Evolutionary conservation across 2,888 invertebrate genomes (phyloP).

Genomic region (Dichetophora obliterata): DNA sequence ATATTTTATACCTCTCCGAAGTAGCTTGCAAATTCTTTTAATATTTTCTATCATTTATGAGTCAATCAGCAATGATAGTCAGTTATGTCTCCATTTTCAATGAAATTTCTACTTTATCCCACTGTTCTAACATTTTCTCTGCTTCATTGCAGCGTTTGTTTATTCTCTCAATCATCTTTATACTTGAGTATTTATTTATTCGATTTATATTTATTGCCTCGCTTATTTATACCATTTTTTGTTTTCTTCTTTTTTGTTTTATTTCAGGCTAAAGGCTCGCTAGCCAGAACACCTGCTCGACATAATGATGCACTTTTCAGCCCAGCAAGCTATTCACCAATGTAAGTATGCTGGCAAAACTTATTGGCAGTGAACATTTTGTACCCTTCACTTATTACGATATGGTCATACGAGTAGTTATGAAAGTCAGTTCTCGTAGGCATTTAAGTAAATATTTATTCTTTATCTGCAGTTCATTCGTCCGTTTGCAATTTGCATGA

Average conservation of each 20-base stretch:
- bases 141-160: background rate
- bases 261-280: constrained; percentile 58
- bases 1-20: background rate
- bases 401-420: too few species aligned
- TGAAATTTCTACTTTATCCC: background rate
- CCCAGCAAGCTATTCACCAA: constrained; percentile 67
- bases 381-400: too few species aligned
- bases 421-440: too few species aligned
- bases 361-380: too few species aligned
- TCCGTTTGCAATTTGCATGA: too few species aligned
- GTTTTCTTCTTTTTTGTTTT: constrained; percentile 45
- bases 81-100: background rate
- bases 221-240: constrained; percentile 34
- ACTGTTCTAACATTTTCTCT: background rate
- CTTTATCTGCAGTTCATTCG: too few species aligned
- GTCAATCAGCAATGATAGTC: background rate
- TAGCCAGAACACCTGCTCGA: constrained; percentile 61
- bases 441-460: too few species aligned
- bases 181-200: constrained; percentile 43
- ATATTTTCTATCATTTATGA: background rate
- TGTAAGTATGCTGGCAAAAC: constrained; percentile 57
- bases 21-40: background rate
- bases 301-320: constrained; percentile 63
- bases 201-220: constrained; percentile 15
- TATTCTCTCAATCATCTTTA: constrained; percentile 15